Percentiles rank a stretch among this genome's conserved stretches.
Evolutionary conservation across 2,888 invertebrate genomes (phyloP).

Genomic region (Orchesella flavescens): DNA sequence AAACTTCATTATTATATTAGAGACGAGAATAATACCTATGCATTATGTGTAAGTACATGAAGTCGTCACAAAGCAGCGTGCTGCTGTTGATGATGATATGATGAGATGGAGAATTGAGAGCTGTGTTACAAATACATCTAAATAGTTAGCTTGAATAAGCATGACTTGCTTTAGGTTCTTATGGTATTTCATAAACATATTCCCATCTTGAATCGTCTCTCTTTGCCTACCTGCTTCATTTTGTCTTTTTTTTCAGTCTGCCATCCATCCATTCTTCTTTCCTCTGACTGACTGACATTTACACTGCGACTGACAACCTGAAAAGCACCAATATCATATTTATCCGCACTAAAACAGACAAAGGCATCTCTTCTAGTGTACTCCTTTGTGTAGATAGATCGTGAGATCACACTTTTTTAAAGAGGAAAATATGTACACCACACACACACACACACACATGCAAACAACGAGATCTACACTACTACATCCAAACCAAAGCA

Average conservation of each 20-base stretch:
- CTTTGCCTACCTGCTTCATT: neutral
- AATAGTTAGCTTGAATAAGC: slow-evolving; percentile 2
- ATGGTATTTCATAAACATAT: neutral
- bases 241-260: neutral
- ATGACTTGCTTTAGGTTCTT: slow-evolving; percentile 1
- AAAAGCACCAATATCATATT: neutral
- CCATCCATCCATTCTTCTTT: slow-evolving; percentile 1
- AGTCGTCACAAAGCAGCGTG: no score
- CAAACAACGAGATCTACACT: no score
- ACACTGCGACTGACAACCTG: slow-evolving; percentile 9
- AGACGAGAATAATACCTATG: neutral
- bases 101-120: no score
- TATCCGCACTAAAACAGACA: neutral
- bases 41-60: neutral
- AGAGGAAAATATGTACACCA: neutral
- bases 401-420: slow-evolving; percentile 61
- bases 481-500: neutral
- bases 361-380: neutral
- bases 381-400: slow-evolving; percentile 17
- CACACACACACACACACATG: neutral
- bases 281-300: slow-evolving; percentile 11
- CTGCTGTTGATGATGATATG: neutral
- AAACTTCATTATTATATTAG: slow-evolving; percentile 12
- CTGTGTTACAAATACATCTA: neutral
- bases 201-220: neutral